Evolutionary conservation across 1,140 invertebrate genomes (phyloP).

Genomic region (Penaeus indicus): DNA sequence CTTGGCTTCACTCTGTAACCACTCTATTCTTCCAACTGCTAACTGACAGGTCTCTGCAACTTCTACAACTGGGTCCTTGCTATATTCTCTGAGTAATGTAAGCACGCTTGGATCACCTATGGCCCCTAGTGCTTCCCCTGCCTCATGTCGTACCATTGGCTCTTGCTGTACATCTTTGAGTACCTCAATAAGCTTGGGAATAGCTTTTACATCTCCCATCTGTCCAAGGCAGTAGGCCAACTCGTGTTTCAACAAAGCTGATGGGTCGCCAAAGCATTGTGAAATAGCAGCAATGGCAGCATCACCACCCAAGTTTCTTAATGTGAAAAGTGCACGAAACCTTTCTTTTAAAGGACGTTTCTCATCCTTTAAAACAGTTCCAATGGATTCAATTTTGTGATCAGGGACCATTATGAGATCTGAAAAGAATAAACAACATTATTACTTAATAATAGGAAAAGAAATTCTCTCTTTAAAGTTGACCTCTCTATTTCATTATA

Average conservation of each 20-base stretch:
- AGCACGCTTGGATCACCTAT: constrained; percentile 83
- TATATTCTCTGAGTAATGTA: constrained; percentile 82
- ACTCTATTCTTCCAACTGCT: constrained; percentile 86
- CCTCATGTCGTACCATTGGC: constrained; percentile 98
- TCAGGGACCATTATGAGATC: constrained; percentile 57
- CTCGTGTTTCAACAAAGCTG: constrained; percentile 98
- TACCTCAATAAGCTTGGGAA: constrained; percentile 82
- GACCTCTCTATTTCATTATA: too few relatives aligned
- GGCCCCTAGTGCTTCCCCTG: constrained; percentile 97
- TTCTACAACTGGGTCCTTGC: constrained; percentile 82
- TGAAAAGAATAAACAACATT: neutral
- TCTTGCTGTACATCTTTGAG: constrained; percentile 87
- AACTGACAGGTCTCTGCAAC: constrained; percentile 93
- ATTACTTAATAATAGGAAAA: neutral
- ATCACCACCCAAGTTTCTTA: constrained; percentile 91
- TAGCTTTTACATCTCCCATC: constrained; percentile 81
- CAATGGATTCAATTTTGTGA: constrained; percentile 72
- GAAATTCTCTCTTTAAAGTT: too few relatives aligned
- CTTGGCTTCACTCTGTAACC: constrained; percentile 73
- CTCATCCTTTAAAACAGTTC: constrained; percentile 82
- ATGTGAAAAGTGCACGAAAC: constrained; percentile 95
- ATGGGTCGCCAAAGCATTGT: constrained; percentile 84
- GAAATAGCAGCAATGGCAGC: constrained; percentile 85
- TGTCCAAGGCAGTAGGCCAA: constrained; percentile 98
- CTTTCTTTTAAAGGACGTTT: constrained; percentile 89